A percentile compares a stretch with the other conserved stretches of the same genome.
Evolutionary conservation across 2,888 invertebrate species (phyloP).

Genomic region (Tetragonula carbonaria): DNA sequence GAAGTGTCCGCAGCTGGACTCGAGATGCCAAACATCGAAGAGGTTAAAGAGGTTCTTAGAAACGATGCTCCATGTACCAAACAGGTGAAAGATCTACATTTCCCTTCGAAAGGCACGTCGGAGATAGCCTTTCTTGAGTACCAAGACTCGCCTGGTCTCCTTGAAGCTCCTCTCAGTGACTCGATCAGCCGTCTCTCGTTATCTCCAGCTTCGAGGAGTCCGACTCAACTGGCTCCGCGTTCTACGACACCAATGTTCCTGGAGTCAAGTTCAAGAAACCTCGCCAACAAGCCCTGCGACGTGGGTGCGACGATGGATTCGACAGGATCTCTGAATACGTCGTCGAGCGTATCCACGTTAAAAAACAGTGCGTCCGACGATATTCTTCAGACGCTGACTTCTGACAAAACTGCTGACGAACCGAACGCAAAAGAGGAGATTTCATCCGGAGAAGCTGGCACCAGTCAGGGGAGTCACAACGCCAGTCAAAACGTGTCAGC

Average conservation of each 20-base stretch:
- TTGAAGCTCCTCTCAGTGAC: conserved; percentile 14
- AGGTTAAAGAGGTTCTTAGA: conserved; percentile 68
- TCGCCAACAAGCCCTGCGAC: conserved; percentile 39
- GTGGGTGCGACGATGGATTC: neutral
- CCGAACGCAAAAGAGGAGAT: conserved; percentile 62
- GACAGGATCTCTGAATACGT: neutral
- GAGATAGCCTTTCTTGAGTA: neutral
- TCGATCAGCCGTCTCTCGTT: conserved; percentile 24
- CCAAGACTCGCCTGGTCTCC: conserved; percentile 1
- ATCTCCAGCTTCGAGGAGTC: neutral
- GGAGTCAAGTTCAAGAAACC: neutral
- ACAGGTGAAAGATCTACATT: conserved; percentile 16
- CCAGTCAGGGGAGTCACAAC: neutral
- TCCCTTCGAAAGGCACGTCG: neutral
- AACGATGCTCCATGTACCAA: conserved; percentile 34
- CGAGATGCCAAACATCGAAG: conserved; percentile 78
- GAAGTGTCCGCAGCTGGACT: conserved; percentile 71
- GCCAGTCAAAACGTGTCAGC: conserved; percentile 74
- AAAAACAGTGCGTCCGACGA: conserved; percentile 13
- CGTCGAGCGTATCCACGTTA: conserved; percentile 4
- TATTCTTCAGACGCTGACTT: neutral
- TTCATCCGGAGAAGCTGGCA: conserved; percentile 70
- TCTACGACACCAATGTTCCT: neutral
- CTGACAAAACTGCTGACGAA: neutral
- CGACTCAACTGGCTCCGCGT: neutral